These are phyloP conservation scores for Chrysolina oricalcia DNA, from an alignment of 2,888 invertebrate genomes.

Conservation along the genomic window DNA sequence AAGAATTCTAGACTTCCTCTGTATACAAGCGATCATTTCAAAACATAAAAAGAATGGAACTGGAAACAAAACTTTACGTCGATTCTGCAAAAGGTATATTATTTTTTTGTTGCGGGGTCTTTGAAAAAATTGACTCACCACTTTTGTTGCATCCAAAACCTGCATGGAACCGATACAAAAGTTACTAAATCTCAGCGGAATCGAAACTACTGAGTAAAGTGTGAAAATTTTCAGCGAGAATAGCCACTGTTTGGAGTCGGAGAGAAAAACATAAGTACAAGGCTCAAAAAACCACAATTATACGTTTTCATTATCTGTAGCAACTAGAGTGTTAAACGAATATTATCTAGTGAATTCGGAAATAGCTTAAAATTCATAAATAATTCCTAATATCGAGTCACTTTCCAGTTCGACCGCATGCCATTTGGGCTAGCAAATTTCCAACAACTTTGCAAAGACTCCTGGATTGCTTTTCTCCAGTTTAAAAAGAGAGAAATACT, in stretches of 20 bases:
- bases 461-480: background rate
- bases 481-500: background rate
- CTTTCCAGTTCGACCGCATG: background rate
- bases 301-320: too few relatives aligned
- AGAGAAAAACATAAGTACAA: background rate
- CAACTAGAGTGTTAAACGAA: too few relatives aligned
- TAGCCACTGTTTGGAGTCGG: background rate
- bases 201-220: background rate
- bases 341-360: background rate
- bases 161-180: background rate
- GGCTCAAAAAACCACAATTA: too few relatives aligned
- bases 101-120: background rate
- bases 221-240: background rate
- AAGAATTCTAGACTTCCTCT: conserved; percentile 3
- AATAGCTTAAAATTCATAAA: background rate
- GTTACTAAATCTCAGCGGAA: background rate
- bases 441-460: background rate
- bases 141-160: background rate
- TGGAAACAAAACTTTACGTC: background rate
- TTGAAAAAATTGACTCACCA: background rate
- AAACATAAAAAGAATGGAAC: conserved; percentile 5
- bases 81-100: background rate
- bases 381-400: background rate
- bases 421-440: background rate
- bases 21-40: background rate